Evolutionary conservation across 92 coral and sea anemone species (phyloP), one percentile per base, ranked within the genome.

Genomic region (Desmophyllum pertusum): DNA sequence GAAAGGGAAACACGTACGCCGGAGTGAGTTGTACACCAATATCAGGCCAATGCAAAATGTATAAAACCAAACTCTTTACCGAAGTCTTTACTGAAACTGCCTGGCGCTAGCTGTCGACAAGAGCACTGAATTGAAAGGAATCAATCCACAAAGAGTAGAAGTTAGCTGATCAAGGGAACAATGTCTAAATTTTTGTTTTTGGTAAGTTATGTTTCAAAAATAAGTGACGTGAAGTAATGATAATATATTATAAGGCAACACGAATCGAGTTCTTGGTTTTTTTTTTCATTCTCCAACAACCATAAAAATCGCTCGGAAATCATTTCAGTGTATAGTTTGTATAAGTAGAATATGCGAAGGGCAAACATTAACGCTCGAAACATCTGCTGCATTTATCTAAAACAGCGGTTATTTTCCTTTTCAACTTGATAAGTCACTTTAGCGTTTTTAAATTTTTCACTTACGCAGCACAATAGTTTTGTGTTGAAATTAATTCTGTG

Each of bases 161-260:
- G 41, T 6, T 25, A 36, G 73, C 30, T 13, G 30, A 4, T n/a
- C 10, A 55, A 38, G 14, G 5, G 30, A 43, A 39, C 11, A n/a
- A 71, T 71, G 76, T 42, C 5, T 6, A 42, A 25, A 27, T 33
- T 53, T 42, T 25, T 71, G 2, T n/a, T 5, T 41, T 41, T 71
- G 76, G 76, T 71, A 41, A 71, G 76, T 71, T 71, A 2, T n/a
- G 35, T n/a, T 71, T 23, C 35, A 17, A 48, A 48, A 14, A 10
- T 2, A 48, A 14, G 18, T 48, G 53, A 5, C 18, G 21, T 0
- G 53, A 8, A 5, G 4, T 13, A 14, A 3, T 48, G 13, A 3
- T 14, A 43, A 43, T 43, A 43, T 15, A 43, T 45, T 10, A 45
- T 45, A 14, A 1, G 19, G 19, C 13, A 48, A 10, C 21, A 3